Percentiles rank a stretch among this genome's conserved stretches.
phyloP scores from a whole-genome alignment of 2,888 invertebrate species.

The Sphaerolaimus hirsutus region DNA sequence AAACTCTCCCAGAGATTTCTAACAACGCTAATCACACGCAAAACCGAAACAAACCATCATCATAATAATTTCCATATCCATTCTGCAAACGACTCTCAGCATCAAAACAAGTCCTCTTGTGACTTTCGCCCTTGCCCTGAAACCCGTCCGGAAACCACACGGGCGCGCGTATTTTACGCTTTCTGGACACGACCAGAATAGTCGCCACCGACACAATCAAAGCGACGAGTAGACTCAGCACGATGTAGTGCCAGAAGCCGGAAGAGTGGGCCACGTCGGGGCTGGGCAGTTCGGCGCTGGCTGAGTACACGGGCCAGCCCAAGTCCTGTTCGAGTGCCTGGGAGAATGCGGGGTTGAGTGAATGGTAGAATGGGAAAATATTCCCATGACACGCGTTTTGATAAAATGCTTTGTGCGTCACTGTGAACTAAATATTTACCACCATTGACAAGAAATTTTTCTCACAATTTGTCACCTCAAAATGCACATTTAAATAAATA shows the following conservation, averaged over 20 bases:
- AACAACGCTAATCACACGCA: too few species aligned
- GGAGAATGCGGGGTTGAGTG: not conserved
- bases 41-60: too few species aligned
- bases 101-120: too few species aligned
- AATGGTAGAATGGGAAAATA: not conserved
- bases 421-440: too few species aligned
- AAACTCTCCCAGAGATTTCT: too few species aligned
- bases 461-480: too few species aligned
- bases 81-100: too few species aligned
- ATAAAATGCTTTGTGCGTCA: too few species aligned
- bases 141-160: not conserved
- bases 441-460: too few species aligned
- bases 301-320: slow-evolving; percentile 6
- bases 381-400: not conserved
- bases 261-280: not conserved
- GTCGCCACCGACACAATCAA: slow-evolving; percentile 3
- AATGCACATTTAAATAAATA: too few species aligned
- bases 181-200: not conserved
- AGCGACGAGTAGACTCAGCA: slow-evolving; percentile 3
- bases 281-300: not conserved
- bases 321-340: slow-evolving; percentile 1
- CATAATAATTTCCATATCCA: too few species aligned
- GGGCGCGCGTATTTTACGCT: not conserved
- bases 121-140: not conserved
- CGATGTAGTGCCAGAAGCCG: not conserved